Evolutionary conservation across 2,113 vertebrate species (phyloP), one percentile per base, ranked within the genome.

Genomic region (Speoplatyrhinus poulsoni): DNA sequence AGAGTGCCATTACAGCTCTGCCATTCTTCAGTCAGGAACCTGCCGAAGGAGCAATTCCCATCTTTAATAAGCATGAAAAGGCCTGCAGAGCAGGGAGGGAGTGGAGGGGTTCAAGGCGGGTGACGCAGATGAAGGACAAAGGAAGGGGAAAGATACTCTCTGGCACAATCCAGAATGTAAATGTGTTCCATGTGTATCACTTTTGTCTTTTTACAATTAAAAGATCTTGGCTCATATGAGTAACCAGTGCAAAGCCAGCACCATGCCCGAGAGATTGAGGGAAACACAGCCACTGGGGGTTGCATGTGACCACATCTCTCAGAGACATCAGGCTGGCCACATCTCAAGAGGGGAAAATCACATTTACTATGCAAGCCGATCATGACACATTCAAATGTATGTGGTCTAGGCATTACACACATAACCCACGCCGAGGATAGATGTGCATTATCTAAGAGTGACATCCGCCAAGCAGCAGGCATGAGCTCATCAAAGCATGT

Each of bases 41-140:
- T 72, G 82, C 75, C 50, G 70, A 77, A 83, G 69, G 67, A 83
- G 78, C 72, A 76, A 85, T 76, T 78, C 75, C 36, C 63, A 75
- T 77, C 76, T 77, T 75, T 83, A 89, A 89, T 67, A 76, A 70
- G 80, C 85, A 73, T 84, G 81, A 84, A 85, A 84, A 86, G 77
- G 84, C 83, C 76, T 69, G 49, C 56, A 50, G 61, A 67, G 60
- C 72, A 72, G 64, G n/a, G 60, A 77, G 73, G 70, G 63, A 67
- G 58, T 70, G 75, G 64, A n/a, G 60, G 79, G 73, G 68, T 67
- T 68, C 68, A 66, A 19, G 9, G 56, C 56, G 53, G 26, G 66
- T 10, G 46, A 60, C 19, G 6, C 41, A 49, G 9, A 41, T 26
- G 76, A 89, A 84, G 80, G 82, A 78, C 70, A 64, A 52, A 2